phyloP scores from a whole-genome alignment of 2,113 vertebrate genomes.

The Callionymus lyra region DNA sequence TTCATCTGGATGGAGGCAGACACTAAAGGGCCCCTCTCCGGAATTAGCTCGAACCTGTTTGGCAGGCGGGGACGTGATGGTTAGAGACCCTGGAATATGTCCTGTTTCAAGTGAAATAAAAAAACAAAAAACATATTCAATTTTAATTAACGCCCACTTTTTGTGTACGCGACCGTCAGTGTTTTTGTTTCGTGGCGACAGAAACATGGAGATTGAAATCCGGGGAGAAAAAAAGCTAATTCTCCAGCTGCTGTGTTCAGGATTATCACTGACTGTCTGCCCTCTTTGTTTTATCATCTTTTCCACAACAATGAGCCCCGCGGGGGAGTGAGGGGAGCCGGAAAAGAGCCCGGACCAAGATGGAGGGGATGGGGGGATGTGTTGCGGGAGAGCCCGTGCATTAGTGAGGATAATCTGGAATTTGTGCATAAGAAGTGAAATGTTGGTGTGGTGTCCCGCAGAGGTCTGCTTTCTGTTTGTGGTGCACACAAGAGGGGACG shows the following conservation, averaged over 20 bases:
- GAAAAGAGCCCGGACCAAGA: conserved; percentile 24
- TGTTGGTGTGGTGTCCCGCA: conserved; percentile 30
- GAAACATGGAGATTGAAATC: conserved; percentile 7
- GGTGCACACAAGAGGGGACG: conserved; percentile 1
- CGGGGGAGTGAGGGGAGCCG: conserved; percentile 33
- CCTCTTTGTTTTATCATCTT: conserved; percentile 57
- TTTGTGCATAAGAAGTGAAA: conserved; percentile 31
- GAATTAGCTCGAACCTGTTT: conserved; percentile 22
- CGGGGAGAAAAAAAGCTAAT: conserved; percentile 23
- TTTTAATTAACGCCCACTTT: too few species aligned
- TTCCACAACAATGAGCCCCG: conserved; percentile 53
- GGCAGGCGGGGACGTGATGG: conserved; percentile 16
- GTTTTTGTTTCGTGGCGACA: conserved; percentile 11
- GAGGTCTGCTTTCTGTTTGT: conserved; percentile 22
- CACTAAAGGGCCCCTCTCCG: conserved; percentile 9
- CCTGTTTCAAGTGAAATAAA: conserved; percentile 2
- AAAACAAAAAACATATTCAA: too few species aligned
- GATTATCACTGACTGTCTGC: conserved; percentile 52
- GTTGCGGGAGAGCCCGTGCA: conserved; percentile 17
- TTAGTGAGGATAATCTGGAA: conserved; percentile 47
- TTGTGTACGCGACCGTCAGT: conserved; percentile 6
- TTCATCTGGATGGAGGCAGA: conserved; percentile 23
- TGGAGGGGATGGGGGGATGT: conserved; percentile 2
- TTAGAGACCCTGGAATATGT: conserved; percentile 13
- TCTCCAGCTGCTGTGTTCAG: conserved; percentile 50